Base-by-base conservation (phyloP, 2,888 invertebrate genomes). In the Podabrus alpinus region DNA sequence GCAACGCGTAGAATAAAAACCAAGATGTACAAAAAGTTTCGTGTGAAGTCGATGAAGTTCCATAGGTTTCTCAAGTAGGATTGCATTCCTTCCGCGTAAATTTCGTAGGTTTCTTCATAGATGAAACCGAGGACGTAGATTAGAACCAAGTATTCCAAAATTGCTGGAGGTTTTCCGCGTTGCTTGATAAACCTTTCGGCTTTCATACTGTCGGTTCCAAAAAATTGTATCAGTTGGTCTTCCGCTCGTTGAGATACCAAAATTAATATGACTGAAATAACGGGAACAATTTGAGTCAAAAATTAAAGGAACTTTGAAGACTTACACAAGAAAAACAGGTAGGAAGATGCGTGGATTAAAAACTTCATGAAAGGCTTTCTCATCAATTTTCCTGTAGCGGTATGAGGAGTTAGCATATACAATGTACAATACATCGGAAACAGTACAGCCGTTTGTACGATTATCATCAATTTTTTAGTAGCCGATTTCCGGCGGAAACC, bases 291-390 rank as follows among this genome's bases (percentile, higher is more conserved):
- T 19, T 62, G 71, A 15, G 59, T 24, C 45, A 16, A 11, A 24
- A 67, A 4, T 17, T 67, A 25, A 15, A 19, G 11, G 0, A n/a
- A 16, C 9, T 67, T 15, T 13, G 19, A 3, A 69, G 16, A 92
- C 95, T 94, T 88, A 98, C 98, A 90, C 77, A 98, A 89, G 87
- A 98, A 98, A 88, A 96, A 96, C 79, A 97, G 88, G 86, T 98
- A 98, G 13, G 97, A 97, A 0, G 97, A 94, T 9, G 97, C 97
- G 84, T 98, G 97, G 71, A 96, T 94, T 83, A 98, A 91, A 86
- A 98, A 98, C 88, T 98, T 98, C 94, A 98, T 96, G 86, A 98
- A 98, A 0, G 98, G 98, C 86, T 96, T 96, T 80, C 96, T 91
- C 92, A 97, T 94, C 24, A 97, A 90, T 81, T 92, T 92, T 0